These are phyloP conservation scores for Forbesichthys agassizii DNA, from an alignment of 2,113 vertebrate genomes.

Conservation along the genomic window DNA sequence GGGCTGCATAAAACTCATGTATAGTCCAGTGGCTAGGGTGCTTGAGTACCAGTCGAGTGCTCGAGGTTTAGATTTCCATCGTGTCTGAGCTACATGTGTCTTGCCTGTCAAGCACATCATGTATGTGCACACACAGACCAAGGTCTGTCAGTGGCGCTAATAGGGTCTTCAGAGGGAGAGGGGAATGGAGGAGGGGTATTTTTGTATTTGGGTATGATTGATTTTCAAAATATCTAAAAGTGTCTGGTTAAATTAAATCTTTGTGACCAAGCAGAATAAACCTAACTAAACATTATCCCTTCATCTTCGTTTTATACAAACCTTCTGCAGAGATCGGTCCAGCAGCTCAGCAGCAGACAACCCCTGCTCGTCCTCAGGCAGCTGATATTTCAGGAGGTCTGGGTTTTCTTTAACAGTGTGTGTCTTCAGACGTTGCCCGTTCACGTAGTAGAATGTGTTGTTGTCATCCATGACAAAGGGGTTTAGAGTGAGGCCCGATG, in stretches of 20 bases:
- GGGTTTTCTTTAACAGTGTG: slow-evolving; percentile 15
- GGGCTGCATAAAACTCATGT: too few species aligned
- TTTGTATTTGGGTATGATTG: too few species aligned
- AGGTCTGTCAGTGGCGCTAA: too few species aligned
- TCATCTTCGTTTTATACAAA: neutral
- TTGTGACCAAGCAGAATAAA: neutral
- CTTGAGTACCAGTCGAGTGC: too few species aligned
- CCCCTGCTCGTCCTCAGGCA: neutral
- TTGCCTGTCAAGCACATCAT: too few species aligned
- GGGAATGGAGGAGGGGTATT: too few species aligned
- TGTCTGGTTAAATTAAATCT: neutral
- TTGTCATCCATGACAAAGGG: slow-evolving; percentile 21
- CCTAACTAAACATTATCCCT: too few species aligned
- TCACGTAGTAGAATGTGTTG: slow-evolving; percentile 45
- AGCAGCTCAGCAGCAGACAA: slow-evolving; percentile 14
- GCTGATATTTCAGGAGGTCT: slow-evolving; percentile 8
- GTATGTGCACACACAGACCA: too few species aligned
- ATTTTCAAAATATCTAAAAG: neutral
- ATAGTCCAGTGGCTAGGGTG: too few species aligned
- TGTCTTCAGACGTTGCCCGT: neutral
- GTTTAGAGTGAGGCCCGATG: slow-evolving; percentile 24
- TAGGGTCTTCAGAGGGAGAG: too few species aligned
- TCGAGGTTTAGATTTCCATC: too few species aligned
- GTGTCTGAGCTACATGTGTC: too few species aligned
- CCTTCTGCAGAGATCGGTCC: slow-evolving; percentile 29